These are phyloP conservation scores for Tretioscincus oriximinensis DNA, from an alignment of 2,113 vertebrate species.

Conservation along the genomic window DNA sequence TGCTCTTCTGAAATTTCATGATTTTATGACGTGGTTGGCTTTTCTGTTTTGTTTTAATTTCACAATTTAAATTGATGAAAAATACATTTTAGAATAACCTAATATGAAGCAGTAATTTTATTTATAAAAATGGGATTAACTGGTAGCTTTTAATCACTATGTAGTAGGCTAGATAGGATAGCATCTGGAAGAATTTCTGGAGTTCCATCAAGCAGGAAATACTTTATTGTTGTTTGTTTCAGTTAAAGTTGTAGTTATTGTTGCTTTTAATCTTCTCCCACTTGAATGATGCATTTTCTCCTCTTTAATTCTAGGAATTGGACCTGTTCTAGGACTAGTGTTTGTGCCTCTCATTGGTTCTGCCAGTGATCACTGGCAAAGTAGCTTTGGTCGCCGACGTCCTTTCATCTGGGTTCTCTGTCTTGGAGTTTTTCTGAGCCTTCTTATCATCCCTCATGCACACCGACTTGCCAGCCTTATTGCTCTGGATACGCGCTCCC, in stretches of 20 bases:
- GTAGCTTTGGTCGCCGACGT: slow-evolving; percentile 81
- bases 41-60: too few species aligned
- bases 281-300: accelerated
- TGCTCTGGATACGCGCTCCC: slow-evolving; percentile 53
- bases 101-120: too few species aligned
- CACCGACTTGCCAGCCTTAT: slow-evolving; percentile 71
- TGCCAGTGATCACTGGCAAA: slow-evolving; percentile 81
- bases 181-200: too few species aligned
- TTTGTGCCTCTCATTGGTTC: slow-evolving; percentile 82
- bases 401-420: slow-evolving; percentile 87
- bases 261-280: background rate
- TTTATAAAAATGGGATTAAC: too few species aligned
- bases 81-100: too few species aligned
- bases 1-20: too few species aligned
- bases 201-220: too few species aligned
- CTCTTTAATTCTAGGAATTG: slow-evolving; percentile 72
- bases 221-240: background rate
- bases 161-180: too few species aligned
- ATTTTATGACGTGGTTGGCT: too few species aligned
- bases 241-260: background rate
- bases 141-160: too few species aligned
- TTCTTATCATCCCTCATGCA: slow-evolving; percentile 79
- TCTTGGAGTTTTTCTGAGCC: slow-evolving; percentile 81
- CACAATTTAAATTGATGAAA: too few species aligned
- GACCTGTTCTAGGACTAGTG: slow-evolving; percentile 81